A percentile compares a stretch with the other conserved stretches of the same genome.
Evolutionary conservation across 2,113 vertebrate species (phyloP).

Genomic region (Channa argus): DNA sequence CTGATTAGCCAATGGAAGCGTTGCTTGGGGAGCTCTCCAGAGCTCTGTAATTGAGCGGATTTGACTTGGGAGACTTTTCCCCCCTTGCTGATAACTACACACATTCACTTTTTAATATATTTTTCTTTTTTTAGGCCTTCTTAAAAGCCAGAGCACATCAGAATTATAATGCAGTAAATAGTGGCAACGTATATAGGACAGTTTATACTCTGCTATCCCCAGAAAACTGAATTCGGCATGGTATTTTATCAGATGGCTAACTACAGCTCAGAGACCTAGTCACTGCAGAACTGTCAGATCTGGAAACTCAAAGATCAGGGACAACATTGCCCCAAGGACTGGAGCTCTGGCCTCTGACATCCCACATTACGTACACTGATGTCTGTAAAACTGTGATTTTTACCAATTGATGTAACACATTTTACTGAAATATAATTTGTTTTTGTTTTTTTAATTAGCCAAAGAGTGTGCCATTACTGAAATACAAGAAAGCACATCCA

Average conservation of each 20-base stretch:
- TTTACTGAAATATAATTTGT: too few species aligned
- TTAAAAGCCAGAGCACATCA: conserved; percentile 41
- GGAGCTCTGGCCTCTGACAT: conserved; percentile 13
- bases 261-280: conserved; percentile 35
- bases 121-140: conserved; percentile 57
- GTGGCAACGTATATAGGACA: conserved; percentile 46
- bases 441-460: too few species aligned
- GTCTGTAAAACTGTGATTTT: too few species aligned
- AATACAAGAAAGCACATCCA: too few species aligned
- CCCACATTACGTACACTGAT: conserved; percentile 3
- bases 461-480: too few species aligned
- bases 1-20: conserved; percentile 70
- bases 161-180: conserved; percentile 48
- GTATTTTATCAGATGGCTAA: conserved; percentile 41
- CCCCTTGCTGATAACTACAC: conserved; percentile 64
- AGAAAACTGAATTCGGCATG: conserved; percentile 46
- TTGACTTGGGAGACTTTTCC: conserved; percentile 63
- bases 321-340: conserved; percentile 19
- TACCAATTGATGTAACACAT: too few species aligned
- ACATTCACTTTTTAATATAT: conserved; percentile 55
- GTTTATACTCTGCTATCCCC: conserved; percentile 32
- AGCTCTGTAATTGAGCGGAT: conserved; percentile 74
- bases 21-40: conserved; percentile 70
- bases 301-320: conserved; percentile 54
- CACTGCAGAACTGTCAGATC: conserved; percentile 47